Evolutionary conservation across 2,113 vertebrate species (phyloP).

Genomic region (Coryphaenoides rupestris): DNA sequence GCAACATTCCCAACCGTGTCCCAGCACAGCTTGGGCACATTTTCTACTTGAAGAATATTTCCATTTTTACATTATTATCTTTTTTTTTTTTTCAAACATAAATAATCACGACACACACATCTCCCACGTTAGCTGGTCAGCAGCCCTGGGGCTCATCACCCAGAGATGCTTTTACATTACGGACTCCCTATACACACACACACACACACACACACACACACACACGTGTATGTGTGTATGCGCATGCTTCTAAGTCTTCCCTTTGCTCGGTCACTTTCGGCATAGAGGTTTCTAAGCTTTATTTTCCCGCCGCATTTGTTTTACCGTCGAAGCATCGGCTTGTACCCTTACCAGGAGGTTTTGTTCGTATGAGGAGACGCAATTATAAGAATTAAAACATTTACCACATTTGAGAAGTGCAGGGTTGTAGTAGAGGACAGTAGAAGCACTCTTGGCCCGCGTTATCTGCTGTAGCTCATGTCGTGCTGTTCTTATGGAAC

Average conservation of each 20-base stretch:
- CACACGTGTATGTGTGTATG: too few species aligned
- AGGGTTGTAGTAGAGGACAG: too few species aligned
- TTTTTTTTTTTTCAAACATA: not conserved
- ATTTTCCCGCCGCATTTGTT: not conserved
- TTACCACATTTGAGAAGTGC: too few species aligned
- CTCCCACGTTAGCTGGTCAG: slow-evolving; percentile 17
- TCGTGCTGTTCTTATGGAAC: too few species aligned
- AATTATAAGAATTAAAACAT: too few species aligned
- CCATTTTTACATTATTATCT: not conserved
- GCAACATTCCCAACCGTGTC: slow-evolving; percentile 25
- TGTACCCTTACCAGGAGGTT: too few species aligned
- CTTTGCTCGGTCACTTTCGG: slow-evolving; percentile 15
- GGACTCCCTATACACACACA: not conserved
- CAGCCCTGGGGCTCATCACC: slow-evolving; percentile 24
- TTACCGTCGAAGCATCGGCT: not conserved
- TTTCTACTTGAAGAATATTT: slow-evolving; percentile 10
- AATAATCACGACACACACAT: slow-evolving; percentile 21
- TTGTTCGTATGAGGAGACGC: too few species aligned
- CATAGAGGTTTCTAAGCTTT: not conserved
- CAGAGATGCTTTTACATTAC: not conserved
- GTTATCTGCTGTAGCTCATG: too few species aligned
- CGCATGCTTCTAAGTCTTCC: slow-evolving; percentile 8
- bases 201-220: too few species aligned
- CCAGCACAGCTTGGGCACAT: slow-evolving; percentile 38
- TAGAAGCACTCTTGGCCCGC: too few species aligned